phyloP scores from a whole-genome alignment of 2,888 invertebrate species.

The Lagria hirta region DNA sequence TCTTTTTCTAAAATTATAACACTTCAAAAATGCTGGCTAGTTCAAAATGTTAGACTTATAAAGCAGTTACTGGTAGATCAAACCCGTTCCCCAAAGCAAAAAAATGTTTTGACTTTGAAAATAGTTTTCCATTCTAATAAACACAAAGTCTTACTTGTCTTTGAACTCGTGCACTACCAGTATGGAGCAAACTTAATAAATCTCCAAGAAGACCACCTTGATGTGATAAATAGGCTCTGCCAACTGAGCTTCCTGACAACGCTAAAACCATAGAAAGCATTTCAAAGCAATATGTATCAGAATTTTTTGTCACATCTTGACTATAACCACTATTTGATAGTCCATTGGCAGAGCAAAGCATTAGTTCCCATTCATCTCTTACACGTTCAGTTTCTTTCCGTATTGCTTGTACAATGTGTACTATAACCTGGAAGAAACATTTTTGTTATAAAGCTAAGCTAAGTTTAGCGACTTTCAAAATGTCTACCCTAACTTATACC shows the following conservation, averaged over 20 bases:
- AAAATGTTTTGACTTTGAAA: too few relatives aligned
- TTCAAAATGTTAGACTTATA: too few relatives aligned
- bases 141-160: too few relatives aligned
- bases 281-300: slow-evolving; percentile 96
- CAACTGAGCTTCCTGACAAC: slow-evolving; percentile 88
- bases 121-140: too few relatives aligned
- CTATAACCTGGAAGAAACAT: slow-evolving; percentile 71
- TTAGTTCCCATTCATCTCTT: slow-evolving; percentile 87
- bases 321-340: slow-evolving; percentile 48
- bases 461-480: slow-evolving; percentile 2
- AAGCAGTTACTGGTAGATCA: too few relatives aligned
- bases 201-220: slow-evolving; percentile 84
- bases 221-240: slow-evolving; percentile 86
- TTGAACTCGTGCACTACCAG: slow-evolving; percentile 92
- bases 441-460: background rate
- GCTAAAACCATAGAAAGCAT: slow-evolving; percentile 95
- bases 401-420: slow-evolving; percentile 89
- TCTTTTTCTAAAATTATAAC: too few relatives aligned
- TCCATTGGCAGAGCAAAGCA: slow-evolving; percentile 57
- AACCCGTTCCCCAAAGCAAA: too few relatives aligned
- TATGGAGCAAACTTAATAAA: slow-evolving; percentile 83
- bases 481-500: too few relatives aligned
- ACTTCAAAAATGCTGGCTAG: too few relatives aligned
- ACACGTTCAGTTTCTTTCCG: slow-evolving; percentile 83
- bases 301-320: slow-evolving; percentile 57